phyloP scores from a whole-genome alignment of 2,113 vertebrate species.

The Entelurus aequoreus region DNA sequence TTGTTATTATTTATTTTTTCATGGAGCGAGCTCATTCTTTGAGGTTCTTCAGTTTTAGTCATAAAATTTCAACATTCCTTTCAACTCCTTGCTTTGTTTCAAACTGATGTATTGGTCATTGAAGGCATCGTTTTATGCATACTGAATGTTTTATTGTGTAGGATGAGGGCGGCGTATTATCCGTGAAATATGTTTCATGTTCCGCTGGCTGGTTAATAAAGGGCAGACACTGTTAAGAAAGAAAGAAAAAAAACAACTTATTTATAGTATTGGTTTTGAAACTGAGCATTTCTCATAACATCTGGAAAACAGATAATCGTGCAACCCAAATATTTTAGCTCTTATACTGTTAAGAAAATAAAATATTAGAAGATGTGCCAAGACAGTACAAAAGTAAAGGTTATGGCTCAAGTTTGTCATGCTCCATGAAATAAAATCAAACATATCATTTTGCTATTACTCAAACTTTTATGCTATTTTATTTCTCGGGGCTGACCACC shows the following conservation, averaged over 20 bases:
- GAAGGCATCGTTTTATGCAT: no score
- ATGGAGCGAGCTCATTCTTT: no score
- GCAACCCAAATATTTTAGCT: not conserved
- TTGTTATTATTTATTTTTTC: no score
- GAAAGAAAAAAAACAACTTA: not conserved
- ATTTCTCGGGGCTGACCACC: not conserved
- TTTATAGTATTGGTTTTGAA: not conserved
- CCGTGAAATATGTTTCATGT: no score
- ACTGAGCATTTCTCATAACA: not conserved
- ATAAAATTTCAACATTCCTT: no score
- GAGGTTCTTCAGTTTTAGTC: no score
- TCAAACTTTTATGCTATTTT: not conserved
- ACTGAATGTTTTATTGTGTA: no score
- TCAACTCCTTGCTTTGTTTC: no score
- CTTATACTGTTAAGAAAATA: not conserved
- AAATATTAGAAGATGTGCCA: not conserved
- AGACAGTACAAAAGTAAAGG: not conserved
- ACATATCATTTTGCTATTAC: not conserved
- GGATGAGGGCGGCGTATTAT: no score
- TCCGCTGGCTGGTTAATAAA: not conserved
- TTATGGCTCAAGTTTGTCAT: not conserved
- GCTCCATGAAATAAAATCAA: slow-evolving; percentile 1
- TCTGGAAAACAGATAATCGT: not conserved
- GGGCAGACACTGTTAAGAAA: not conserved
- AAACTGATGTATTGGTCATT: no score